These are phyloP conservation scores for Aphaenogaster rudis DNA, from an alignment of 1,140 invertebrate species.

Conservation along the genomic window DNA sequence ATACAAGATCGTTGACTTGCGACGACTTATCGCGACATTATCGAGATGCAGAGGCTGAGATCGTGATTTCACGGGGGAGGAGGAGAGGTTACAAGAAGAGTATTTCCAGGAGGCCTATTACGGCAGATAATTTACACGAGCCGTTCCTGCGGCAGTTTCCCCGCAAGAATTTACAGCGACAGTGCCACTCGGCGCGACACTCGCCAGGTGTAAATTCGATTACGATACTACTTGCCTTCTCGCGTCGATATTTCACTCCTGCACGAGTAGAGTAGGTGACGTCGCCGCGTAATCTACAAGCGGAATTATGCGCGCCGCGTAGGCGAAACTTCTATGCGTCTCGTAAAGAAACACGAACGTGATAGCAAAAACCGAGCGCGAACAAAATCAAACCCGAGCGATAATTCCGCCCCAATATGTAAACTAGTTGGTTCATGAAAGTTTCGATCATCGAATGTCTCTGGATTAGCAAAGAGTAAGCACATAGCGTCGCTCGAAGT, in stretches of 20 bases:
- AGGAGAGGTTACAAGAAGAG: constrained; percentile 6
- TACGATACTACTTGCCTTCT: constrained; percentile 57
- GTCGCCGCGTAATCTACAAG: constrained; percentile 59
- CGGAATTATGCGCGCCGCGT: constrained; percentile 49
- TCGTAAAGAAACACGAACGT: constrained; percentile 42
- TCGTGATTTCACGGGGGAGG: constrained; percentile 21
- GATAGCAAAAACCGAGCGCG: constrained; percentile 23
- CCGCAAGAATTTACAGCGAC: constrained; percentile 54
- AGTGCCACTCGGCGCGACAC: constrained; percentile 38
- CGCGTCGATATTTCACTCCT: constrained; percentile 55
- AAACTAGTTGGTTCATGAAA: constrained; percentile 16
- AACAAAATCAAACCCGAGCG: neutral
- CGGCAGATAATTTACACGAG: constrained; percentile 50
- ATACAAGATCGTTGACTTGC: constrained; percentile 27
- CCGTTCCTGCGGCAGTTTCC: constrained; percentile 41
- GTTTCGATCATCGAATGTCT: neutral
- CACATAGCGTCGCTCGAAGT: neutral
- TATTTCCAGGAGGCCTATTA: constrained; percentile 62
- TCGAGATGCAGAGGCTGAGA: neutral
- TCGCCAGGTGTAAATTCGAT: constrained; percentile 67
- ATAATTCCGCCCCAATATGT: constrained; percentile 25
- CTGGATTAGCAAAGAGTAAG: neutral
- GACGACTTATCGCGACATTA: constrained; percentile 25
- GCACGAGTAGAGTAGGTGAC: constrained; percentile 41
- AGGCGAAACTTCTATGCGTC: constrained; percentile 51